phyloP scores from a whole-genome alignment of 2,888 invertebrate genomes.

The Willowsia nigromaculata region DNA sequence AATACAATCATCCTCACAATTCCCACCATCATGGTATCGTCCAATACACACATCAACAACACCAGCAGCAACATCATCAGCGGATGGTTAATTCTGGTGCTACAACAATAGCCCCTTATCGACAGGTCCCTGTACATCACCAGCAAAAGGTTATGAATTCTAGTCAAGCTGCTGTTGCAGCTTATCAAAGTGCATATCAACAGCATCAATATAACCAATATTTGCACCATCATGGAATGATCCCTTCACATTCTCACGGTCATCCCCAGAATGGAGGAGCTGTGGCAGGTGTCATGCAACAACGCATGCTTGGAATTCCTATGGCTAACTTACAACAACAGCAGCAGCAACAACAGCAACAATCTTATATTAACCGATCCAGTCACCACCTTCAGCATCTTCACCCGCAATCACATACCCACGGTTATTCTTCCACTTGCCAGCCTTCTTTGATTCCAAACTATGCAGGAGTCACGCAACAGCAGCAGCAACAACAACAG shows the following conservation, averaged over 20 bases:
- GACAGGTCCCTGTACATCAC: not conserved
- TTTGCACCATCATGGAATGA: conserved; percentile 37
- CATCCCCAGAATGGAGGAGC: conserved; percentile 5
- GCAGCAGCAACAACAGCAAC: conserved; percentile 24
- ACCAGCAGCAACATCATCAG: conserved; percentile 45
- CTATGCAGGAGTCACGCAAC: not conserved
- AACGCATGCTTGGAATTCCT: conserved; percentile 36
- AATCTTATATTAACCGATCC: not conserved
- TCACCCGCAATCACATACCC: conserved; percentile 12
- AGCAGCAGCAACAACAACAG: not conserved
- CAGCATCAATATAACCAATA: conserved; percentile 59
- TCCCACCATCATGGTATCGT: not conserved
- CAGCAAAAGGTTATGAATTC: conserved; percentile 44
- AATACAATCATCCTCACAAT: conserved; percentile 34
- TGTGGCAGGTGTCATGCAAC: conserved; percentile 20
- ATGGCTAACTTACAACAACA: conserved; percentile 9
- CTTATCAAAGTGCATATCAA: conserved; percentile 54
- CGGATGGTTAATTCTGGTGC: not conserved
- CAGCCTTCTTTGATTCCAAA: conserved; percentile 14
- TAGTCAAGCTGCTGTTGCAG: conserved; percentile 32
- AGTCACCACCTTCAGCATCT: not conserved
- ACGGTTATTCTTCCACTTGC: not conserved
- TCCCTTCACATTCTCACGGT: not conserved
- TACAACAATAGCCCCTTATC: not conserved
- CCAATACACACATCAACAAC: conserved; percentile 49